phyloP scores from a whole-genome alignment of 2,113 vertebrate species.

The Microtus richardsoni region DNA sequence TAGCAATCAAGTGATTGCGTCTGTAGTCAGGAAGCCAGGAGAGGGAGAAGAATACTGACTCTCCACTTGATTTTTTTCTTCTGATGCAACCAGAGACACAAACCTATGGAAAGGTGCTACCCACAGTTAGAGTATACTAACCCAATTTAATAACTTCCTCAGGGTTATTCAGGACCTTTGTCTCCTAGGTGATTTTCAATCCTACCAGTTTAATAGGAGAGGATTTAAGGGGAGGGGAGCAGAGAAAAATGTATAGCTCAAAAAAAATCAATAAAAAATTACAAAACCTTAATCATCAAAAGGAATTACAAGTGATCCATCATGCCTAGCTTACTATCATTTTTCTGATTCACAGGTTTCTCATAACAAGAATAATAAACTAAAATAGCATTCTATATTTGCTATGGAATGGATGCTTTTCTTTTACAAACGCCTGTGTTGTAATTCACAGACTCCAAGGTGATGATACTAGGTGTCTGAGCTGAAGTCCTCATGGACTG shows the following conservation, averaged over 20 bases:
- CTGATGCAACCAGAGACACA: not conserved
- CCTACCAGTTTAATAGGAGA: not conserved
- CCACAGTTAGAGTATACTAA: too few relatives aligned
- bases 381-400: not conserved
- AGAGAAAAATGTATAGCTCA: too few relatives aligned
- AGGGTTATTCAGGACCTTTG: not conserved
- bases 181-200: not conserved
- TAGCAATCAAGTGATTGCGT: not conserved
- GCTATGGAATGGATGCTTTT: not conserved
- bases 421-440: not conserved
- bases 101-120: too few relatives aligned
- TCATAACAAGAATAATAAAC: not conserved
- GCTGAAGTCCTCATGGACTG: not conserved
- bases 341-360: fast-evolving
- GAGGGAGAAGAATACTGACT: not conserved
- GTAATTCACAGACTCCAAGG: not conserved
- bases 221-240: too few relatives aligned
- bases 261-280: too few relatives aligned
- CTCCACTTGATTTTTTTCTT: not conserved
- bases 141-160: not conserved
- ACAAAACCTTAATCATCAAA: not conserved
- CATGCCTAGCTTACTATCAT: not conserved
- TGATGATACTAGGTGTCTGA: not conserved
- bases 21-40: not conserved
- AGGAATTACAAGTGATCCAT: not conserved